Percentiles rank a stretch among this genome's conserved stretches.
phyloP scores from a whole-genome alignment of 2,113 vertebrate species.

The Platysternon megacephalum region DNA sequence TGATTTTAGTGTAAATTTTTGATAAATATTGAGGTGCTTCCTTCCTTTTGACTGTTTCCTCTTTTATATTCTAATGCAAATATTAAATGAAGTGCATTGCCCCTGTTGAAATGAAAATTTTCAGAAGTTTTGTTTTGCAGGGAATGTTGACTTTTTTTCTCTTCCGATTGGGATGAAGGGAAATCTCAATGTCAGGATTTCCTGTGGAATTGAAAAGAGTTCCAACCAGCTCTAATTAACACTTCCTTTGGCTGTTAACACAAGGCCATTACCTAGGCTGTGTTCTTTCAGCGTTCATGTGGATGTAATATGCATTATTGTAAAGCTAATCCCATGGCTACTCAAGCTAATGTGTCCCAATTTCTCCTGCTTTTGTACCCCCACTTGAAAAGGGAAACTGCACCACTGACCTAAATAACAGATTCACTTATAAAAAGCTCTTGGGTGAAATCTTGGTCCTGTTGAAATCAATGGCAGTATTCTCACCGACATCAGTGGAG shows the following conservation, averaged over 20 bases:
- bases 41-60: not conserved
- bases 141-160: not conserved
- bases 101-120: not conserved
- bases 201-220: conserved; percentile 3
- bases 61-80: too few species aligned
- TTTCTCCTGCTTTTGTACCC: not conserved
- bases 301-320: not conserved
- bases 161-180: not conserved
- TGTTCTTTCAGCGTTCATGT: not conserved
- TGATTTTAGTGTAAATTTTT: not conserved
- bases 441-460: not conserved
- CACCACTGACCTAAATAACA: conserved; percentile 24
- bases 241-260: not conserved
- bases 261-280: not conserved
- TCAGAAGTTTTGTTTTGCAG: not conserved
- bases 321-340: conserved; percentile 28
- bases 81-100: too few species aligned
- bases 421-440: not conserved
- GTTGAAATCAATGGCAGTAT: not conserved
- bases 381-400: conserved; percentile 24
- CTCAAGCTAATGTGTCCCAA: not conserved
- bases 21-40: not conserved
- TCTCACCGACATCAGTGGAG: not conserved
- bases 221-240: not conserved
- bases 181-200: not conserved